Conservation (phyloP, 2,113 vertebrate species). For the Sturnus vulgaris region DNA sequence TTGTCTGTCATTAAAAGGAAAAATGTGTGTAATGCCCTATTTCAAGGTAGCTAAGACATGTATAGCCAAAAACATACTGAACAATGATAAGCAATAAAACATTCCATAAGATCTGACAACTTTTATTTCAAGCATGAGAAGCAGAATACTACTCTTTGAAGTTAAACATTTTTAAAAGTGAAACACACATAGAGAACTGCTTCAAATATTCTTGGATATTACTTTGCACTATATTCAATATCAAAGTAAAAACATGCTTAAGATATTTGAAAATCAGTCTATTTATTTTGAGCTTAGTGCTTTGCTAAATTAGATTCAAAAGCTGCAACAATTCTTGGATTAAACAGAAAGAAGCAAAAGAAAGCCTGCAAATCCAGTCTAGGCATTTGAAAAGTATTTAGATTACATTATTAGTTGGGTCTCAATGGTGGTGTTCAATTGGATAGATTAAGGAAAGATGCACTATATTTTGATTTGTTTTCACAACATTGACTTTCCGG, state of each 20-base stretch:
- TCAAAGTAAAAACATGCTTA: not conserved
- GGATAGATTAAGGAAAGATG: not conserved
- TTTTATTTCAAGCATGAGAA: not conserved
- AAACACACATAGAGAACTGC: not conserved
- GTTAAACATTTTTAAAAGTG: not conserved
- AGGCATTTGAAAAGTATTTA: not conserved
- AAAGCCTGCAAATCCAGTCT: not conserved
- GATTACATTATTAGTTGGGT: not conserved
- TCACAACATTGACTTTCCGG: not conserved
- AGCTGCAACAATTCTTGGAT: not conserved
- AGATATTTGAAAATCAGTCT: not conserved
- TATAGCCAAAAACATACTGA: not conserved
- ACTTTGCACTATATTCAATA: not conserved
- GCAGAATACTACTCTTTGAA: not conserved
- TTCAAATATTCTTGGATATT: not conserved
- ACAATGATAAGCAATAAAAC: not conserved
- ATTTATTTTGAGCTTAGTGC: not conserved
- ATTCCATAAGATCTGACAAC: not conserved
- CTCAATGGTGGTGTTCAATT: not conserved
- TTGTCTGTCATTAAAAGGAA: not conserved
- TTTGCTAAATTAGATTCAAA: not conserved
- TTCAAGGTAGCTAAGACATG: not conserved
- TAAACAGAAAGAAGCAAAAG: constrained; percentile 24
- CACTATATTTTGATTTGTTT: not conserved
- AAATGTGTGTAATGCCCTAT: not conserved